A percentile compares a stretch with the other conserved stretches of the same genome.
These are phyloP conservation scores for Chloroceryle amazona DNA, from an alignment of 2,797 vertebrate species.

Conservation along the genomic window DNA sequence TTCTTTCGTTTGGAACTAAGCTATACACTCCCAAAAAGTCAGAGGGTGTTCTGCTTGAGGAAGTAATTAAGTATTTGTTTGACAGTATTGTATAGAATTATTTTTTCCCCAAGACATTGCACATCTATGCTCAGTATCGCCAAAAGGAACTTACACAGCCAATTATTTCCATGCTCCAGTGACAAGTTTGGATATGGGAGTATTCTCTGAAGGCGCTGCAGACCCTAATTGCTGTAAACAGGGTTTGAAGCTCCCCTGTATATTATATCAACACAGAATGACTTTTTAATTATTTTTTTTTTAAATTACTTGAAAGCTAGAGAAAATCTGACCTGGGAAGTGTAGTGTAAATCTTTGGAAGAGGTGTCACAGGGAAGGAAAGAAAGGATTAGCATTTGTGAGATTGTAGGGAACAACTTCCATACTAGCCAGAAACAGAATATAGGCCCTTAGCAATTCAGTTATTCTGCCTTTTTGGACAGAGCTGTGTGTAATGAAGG, in stretches of 20 bases:
- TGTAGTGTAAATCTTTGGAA: neutral
- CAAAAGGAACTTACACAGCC: neutral
- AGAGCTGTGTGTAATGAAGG: neutral
- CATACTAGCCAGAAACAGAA: neutral
- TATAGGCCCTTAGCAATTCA: neutral
- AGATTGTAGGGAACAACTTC: neutral
- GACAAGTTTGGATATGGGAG: neutral
- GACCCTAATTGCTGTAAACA: neutral
- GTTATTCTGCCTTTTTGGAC: neutral
- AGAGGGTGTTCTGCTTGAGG: neutral
- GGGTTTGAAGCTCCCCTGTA: neutral
- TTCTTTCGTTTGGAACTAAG: neutral
- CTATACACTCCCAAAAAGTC: neutral
- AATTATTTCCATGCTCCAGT: neutral
- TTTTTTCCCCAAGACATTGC: neutral
- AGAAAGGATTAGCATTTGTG: neutral
- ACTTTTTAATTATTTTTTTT: neutral
- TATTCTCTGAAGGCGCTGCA: neutral
- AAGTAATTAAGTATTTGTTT: constrained; percentile 1
- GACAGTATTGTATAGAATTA: neutral
- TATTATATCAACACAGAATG: neutral
- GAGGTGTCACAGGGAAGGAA: neutral
- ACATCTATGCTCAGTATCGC: neutral
- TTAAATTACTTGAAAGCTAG: neutral
- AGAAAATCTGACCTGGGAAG: neutral